Base-by-base conservation (phyloP, 2,797 vertebrate genomes). In the Ispidina picta region DNA sequence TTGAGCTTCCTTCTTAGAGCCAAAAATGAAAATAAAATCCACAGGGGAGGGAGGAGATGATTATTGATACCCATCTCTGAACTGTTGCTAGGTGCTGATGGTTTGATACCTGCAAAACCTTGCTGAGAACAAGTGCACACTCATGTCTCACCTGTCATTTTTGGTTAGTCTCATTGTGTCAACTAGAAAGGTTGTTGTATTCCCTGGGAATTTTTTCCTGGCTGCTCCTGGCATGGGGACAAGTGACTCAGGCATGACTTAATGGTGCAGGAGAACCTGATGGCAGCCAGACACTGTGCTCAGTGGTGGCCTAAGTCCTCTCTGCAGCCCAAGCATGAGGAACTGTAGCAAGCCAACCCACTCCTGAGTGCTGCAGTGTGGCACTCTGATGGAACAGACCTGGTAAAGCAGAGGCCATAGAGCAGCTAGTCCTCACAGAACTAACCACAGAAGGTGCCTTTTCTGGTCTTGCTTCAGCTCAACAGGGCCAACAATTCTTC, bases 161-260 rank as follows among this genome's bases (percentile, higher is more conserved):
- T 92, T 19, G n/a, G 60, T 92, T 96, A 91, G 80, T 94, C 86
- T 94, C 87, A 55, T 92, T 93, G 18, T 90, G 68, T 91, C 94
- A 89, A 72, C 37, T 51, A 88, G 60, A 68, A 85, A 79, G 60
- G 90, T 86, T 89, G 62, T 31, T 60, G 55, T 93, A 92, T 94
- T 86, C 75, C 72, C 54, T 60, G 33, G 44, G 51, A 87, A 15
- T 39, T 39, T 39, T 39, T 39, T 14, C 14, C 93, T 93, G 56
- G 28, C 71, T 97, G 94, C 94, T 97, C 96, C 96, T 97, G 97
- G 96, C 92, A 46, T 13, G 7, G 79, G 35, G 19, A 84, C 91
- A 83, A 88, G 56, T 86, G 88, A 95, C 93, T 97, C 84, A 92
- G 90, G 60, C 31, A 14, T 95, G 93, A 97, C 87, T 96, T 91